Conservation (phyloP, 2,113 vertebrate genomes). For the Solenodon paradoxus region DNA sequence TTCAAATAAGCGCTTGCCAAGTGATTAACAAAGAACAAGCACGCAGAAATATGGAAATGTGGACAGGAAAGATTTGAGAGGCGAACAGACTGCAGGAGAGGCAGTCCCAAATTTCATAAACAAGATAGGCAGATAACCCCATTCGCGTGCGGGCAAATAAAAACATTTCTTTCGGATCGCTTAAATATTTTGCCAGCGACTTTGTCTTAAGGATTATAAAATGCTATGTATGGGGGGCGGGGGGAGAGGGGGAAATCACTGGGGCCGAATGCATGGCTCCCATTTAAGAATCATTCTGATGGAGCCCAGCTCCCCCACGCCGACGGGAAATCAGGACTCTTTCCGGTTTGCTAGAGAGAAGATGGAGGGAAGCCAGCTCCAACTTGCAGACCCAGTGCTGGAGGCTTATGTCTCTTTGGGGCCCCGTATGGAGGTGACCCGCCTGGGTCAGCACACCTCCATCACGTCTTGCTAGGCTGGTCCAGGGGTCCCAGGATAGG, state of each 20-base stretch:
- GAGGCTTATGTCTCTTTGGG: not conserved
- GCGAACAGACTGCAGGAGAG: constrained; percentile 83
- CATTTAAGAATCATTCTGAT: not conserved
- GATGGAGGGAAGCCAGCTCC: constrained; percentile 11
- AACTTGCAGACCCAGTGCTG: not conserved
- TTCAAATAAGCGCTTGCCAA: constrained; percentile 99
- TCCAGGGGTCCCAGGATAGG: not conserved
- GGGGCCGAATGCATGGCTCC: constrained; percentile 56
- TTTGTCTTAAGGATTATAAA: constrained; percentile 80
- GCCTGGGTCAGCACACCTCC: fast-evolving
- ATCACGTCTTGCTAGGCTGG: not conserved
- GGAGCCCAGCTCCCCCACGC: not conserved
- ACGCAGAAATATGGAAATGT: constrained; percentile 94
- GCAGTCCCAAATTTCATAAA: constrained; percentile 86
- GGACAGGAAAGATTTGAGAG: constrained; percentile 89
- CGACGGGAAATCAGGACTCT: constrained; percentile 34
- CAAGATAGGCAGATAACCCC: constrained; percentile 88
- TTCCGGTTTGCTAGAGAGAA: constrained; percentile 64
- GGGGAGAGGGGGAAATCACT: not conserved
- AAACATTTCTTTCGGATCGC: constrained; percentile 78
- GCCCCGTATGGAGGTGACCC: fast-evolving
- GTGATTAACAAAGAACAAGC: constrained; percentile 98
- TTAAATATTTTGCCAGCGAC: constrained; percentile 83
- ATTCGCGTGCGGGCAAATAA: constrained; percentile 82
- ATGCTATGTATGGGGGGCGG: not conserved